Evolutionary conservation across 23 tunicate species (phyloP).

Genomic region (Halocynthia roretzi): DNA sequence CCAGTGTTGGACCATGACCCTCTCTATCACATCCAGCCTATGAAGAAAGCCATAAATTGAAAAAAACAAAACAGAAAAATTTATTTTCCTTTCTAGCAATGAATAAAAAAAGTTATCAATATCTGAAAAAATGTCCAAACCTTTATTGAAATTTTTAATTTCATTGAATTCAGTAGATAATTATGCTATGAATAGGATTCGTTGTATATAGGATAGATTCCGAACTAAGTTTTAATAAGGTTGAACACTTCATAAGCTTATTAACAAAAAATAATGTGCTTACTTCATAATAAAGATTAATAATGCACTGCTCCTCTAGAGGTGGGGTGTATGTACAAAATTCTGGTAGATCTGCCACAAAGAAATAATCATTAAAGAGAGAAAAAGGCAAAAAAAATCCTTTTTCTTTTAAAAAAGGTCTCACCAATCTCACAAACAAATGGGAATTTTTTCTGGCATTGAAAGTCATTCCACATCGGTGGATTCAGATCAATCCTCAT

Average conservation of each 20-base stretch:
- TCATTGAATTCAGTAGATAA: too few relatives aligned
- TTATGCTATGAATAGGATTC: not conserved
- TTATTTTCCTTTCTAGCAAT: not conserved
- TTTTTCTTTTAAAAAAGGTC: not conserved
- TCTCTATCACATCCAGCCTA: slow-evolving; percentile 17
- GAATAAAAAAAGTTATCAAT: too few relatives aligned
- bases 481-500: slow-evolving; percentile 31
- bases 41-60: not conserved
- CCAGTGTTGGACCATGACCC: slow-evolving; percentile 22
- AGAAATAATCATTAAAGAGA: not conserved
- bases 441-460: slow-evolving; percentile 30
- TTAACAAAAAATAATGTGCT: not conserved
- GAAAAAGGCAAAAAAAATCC: not conserved
- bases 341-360: slow-evolving; percentile 17
- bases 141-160: too few relatives aligned
- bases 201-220: not conserved
- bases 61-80: not conserved
- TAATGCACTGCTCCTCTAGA: slow-evolving; percentile 7
- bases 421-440: slow-evolving; percentile 65
- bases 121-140: too few relatives aligned
- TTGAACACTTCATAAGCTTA: too few relatives aligned
- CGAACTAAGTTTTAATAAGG: too few relatives aligned
- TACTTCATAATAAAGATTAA: slow-evolving; percentile 4
- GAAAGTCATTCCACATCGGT: slow-evolving; percentile 63
- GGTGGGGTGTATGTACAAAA: slow-evolving; percentile 32